These are phyloP conservation scores for Stenotaenia linearis DNA, from an alignment of 2,888 invertebrate genomes.

Conservation along the genomic window DNA sequence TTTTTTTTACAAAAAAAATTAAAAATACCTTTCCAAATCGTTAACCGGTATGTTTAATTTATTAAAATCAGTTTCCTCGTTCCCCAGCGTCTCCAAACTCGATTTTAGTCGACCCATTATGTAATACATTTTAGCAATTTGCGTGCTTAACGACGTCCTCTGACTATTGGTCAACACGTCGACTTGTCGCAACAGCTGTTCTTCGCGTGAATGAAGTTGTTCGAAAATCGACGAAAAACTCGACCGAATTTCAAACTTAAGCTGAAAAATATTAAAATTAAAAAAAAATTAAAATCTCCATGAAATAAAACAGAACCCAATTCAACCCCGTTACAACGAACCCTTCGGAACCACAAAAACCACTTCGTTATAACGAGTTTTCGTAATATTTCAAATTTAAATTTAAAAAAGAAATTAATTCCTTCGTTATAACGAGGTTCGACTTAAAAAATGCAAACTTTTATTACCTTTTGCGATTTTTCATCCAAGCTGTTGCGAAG, in stretches of 20 bases:
- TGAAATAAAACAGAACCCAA: no score
- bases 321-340: no score
- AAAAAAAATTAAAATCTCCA: no score
- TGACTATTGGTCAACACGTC: conserved; percentile 29
- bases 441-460: no score
- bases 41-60: neutral
- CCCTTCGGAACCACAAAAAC: no score
- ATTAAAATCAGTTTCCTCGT: neutral
- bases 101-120: conserved; percentile 30
- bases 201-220: conserved; percentile 32
- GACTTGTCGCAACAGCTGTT: conserved; percentile 34
- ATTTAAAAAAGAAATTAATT: no score
- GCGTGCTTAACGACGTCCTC: conserved; percentile 24
- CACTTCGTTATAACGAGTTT: no score
- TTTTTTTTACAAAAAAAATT: neutral
- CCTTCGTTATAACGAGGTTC: no score
- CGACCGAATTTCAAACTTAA: neutral
- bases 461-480: neutral
- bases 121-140: conserved; percentile 32
- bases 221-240: neutral
- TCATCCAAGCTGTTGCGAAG: neutral
- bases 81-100: neutral
- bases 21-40: neutral
- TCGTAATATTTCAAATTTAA: no score
- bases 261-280: neutral